phyloP scores from a whole-genome alignment of 2,797 vertebrate species.

The Gila robusta region DNA sequence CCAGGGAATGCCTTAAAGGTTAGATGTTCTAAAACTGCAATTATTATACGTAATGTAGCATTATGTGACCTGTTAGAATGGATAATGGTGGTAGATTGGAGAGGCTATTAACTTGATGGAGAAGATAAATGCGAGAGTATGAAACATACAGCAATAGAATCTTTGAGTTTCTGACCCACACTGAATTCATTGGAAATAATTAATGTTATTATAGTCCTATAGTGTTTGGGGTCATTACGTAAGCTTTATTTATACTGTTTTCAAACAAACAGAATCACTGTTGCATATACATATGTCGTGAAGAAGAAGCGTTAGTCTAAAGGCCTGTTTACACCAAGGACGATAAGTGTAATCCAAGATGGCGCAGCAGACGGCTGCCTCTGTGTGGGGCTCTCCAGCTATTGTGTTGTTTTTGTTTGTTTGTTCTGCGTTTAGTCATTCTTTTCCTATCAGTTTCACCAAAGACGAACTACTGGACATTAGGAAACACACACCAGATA shows the following conservation, averaged over 20 bases:
- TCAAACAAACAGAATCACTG: not conserved
- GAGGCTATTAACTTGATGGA: conserved; percentile 7
- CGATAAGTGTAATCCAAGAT: not conserved
- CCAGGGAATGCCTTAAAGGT: not conserved
- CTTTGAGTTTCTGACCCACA: conserved; percentile 1
- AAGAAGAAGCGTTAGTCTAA: not conserved
- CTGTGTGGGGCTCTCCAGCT: too few relatives aligned
- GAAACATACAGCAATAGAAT: not conserved
- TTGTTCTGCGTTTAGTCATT: too few relatives aligned
- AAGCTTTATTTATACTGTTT: not conserved
- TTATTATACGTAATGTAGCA: not conserved
- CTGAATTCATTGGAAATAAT: conserved; percentile 27
- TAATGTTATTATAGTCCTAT: not conserved
- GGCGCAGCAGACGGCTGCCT: too few relatives aligned
- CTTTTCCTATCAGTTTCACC: too few relatives aligned
- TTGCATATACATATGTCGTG: not conserved
- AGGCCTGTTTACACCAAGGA: not conserved
- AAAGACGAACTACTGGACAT: too few relatives aligned
- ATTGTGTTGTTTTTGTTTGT: too few relatives aligned
- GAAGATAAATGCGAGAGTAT: conserved; percentile 11
- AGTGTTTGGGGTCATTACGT: conserved; percentile 7
- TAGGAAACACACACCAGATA: too few relatives aligned
- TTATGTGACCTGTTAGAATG: conserved; percentile 5
- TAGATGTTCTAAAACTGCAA: conserved; percentile 13
- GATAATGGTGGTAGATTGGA: conserved; percentile 19